These are phyloP conservation scores for Cariama cristata DNA, from an alignment of 2,113 vertebrate species.

Conservation along the genomic window DNA sequence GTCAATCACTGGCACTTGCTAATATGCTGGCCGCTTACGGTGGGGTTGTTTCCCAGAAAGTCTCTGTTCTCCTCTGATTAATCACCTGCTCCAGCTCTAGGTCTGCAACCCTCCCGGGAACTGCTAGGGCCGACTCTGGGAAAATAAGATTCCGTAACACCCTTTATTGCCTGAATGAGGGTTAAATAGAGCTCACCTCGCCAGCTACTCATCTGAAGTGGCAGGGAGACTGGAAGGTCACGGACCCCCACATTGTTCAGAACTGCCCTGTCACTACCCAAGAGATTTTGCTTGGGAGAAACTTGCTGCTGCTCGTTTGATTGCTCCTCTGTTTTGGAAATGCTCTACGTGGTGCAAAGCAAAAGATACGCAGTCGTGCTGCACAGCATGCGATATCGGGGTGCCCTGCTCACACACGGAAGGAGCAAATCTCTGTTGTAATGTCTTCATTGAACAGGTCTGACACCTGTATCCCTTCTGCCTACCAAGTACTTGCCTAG, in stretches of 20 bases:
- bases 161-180: background rate
- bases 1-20: background rate
- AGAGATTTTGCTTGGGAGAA: slow-evolving; percentile 9
- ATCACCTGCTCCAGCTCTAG: background rate
- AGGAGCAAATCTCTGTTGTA: background rate
- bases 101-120: background rate
- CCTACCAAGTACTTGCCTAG: background rate
- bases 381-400: background rate
- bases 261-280: background rate
- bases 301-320: background rate
- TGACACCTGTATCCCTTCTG: background rate
- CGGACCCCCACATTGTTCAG: background rate
- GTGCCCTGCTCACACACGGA: background rate
- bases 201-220: background rate
- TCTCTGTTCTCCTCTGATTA: background rate
- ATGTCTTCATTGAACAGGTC: background rate
- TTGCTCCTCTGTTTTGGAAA: background rate
- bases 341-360: background rate
- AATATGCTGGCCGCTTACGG: accelerated
- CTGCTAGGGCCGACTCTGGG: too few relatives aligned
- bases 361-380: background rate
- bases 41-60: background rate
- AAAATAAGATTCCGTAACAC: background rate
- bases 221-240: background rate
- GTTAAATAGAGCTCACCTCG: background rate